A percentile compares a stretch with the other conserved stretches of the same genome.
Conservation (phyloP, 2,888 invertebrate genomes). For the Hoplodrina ambigua region DNA sequence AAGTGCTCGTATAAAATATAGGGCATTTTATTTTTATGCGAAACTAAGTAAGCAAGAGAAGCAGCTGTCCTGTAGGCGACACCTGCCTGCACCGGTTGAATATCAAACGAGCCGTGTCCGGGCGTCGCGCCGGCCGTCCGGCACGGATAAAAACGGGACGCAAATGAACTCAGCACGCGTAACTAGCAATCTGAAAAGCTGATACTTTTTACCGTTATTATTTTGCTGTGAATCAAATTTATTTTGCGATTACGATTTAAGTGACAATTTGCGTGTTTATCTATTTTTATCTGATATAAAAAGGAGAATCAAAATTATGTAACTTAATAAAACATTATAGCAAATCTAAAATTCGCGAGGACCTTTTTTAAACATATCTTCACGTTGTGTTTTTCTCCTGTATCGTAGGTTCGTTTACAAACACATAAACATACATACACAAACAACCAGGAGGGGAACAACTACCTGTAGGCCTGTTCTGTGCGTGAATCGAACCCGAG, state of each 20-base stretch:
- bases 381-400: too few species aligned
- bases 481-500: too few species aligned
- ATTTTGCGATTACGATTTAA: background rate
- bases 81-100: slow-evolving; percentile 58
- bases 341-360: too few species aligned
- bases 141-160: slow-evolving; percentile 27
- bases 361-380: too few species aligned
- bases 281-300: too few species aligned
- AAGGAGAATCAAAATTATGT: too few species aligned
- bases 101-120: slow-evolving; percentile 59
- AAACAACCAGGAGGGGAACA: too few species aligned
- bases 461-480: too few species aligned
- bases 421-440: too few species aligned
- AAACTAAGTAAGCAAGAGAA: slow-evolving; percentile 41
- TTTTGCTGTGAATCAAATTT: background rate
- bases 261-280: too few species aligned
- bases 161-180: slow-evolving; percentile 42
- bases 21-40: slow-evolving; percentile 45
- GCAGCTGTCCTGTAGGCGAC: slow-evolving; percentile 49
- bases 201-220: slow-evolving; percentile 1
- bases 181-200: slow-evolving; percentile 29
- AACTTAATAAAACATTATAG: too few species aligned
- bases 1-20: slow-evolving; percentile 16
- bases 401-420: too few species aligned
- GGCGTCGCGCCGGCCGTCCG: slow-evolving; percentile 19